A percentile compares a stretch with the other conserved stretches of the same genome.
These are phyloP conservation scores for Hemaris fuciformis DNA, from an alignment of 2,888 invertebrate genomes.

Conservation along the genomic window DNA sequence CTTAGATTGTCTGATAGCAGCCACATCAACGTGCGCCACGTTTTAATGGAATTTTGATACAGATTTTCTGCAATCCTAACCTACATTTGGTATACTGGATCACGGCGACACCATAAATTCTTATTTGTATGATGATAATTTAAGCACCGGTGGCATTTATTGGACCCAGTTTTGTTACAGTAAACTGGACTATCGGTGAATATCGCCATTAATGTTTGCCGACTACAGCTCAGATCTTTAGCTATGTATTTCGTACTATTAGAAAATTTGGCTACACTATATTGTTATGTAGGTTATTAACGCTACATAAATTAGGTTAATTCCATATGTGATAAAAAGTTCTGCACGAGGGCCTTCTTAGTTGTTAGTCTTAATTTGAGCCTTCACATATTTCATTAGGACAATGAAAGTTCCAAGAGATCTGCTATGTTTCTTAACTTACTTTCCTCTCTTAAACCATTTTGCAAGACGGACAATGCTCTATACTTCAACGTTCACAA, in stretches of 20 bases:
- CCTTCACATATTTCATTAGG: too few species aligned
- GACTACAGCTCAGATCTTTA: not conserved
- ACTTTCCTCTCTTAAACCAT: too few species aligned
- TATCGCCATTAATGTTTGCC: not conserved
- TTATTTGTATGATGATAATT: conserved; percentile 23
- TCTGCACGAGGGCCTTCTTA: too few species aligned
- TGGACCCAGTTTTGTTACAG: conserved; percentile 23
- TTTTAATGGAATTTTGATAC: conserved; percentile 21
- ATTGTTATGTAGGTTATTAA: too few species aligned
- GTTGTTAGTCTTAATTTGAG: too few species aligned
- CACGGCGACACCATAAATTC: conserved; percentile 25
- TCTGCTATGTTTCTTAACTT: too few species aligned
- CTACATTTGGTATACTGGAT: conserved; percentile 17
- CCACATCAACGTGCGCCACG: not conserved
- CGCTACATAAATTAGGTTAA: too few species aligned
- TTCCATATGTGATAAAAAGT: too few species aligned
- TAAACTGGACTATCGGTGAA: conserved; percentile 19
- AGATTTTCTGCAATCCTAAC: conserved; percentile 23
- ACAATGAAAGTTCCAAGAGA: too few species aligned
- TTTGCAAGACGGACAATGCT: too few species aligned
- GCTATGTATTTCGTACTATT: too few species aligned
- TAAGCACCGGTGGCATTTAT: conserved; percentile 26
- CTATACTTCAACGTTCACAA: too few species aligned
- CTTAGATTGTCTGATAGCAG: not conserved
- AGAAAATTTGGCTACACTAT: not conserved